Conservation (phyloP, 1,140 invertebrate genomes). For the Trichonephila clavipes region DNA sequence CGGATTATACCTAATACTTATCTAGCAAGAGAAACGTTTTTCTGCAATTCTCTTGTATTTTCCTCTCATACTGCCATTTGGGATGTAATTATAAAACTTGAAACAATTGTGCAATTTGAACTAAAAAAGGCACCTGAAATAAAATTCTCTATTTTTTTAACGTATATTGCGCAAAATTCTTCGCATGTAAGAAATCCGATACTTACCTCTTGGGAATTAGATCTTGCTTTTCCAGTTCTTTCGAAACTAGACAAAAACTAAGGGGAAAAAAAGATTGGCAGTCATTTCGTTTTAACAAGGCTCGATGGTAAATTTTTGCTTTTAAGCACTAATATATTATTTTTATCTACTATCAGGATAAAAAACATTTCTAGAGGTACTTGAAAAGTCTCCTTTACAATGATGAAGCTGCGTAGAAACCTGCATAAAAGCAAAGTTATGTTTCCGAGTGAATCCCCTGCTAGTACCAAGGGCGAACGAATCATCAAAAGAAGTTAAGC, state of each 20-base stretch:
- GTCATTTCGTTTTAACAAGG: conserved; percentile 43
- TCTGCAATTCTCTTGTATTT: background rate
- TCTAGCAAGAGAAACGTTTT: background rate
- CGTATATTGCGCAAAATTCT: background rate
- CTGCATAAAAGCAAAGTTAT: conserved; percentile 73
- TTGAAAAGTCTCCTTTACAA: conserved; percentile 41
- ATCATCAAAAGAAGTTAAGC: conserved; percentile 71
- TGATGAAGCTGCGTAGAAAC: background rate
- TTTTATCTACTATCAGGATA: conserved; percentile 7
- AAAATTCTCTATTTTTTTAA: background rate
- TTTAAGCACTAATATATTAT: conserved; percentile 20
- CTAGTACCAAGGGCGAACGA: conserved; percentile 35
- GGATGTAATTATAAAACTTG: conserved; percentile 12
- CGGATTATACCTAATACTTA: background rate
- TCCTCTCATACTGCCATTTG: background rate
- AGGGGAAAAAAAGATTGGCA: background rate
- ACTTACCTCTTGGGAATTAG: background rate
- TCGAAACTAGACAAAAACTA: background rate
- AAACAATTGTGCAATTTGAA: background rate
- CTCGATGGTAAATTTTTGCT: conserved; percentile 1
- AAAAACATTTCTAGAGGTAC: conserved; percentile 37
- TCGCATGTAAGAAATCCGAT: background rate
- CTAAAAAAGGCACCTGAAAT: background rate
- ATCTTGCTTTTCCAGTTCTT: background rate
- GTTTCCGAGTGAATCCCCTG: conserved; percentile 54